Percentiles rank a stretch among this genome's conserved stretches.
Evolutionary conservation across 1,140 invertebrate genomes (phyloP).

Genomic region (Lepidurus packardi): DNA sequence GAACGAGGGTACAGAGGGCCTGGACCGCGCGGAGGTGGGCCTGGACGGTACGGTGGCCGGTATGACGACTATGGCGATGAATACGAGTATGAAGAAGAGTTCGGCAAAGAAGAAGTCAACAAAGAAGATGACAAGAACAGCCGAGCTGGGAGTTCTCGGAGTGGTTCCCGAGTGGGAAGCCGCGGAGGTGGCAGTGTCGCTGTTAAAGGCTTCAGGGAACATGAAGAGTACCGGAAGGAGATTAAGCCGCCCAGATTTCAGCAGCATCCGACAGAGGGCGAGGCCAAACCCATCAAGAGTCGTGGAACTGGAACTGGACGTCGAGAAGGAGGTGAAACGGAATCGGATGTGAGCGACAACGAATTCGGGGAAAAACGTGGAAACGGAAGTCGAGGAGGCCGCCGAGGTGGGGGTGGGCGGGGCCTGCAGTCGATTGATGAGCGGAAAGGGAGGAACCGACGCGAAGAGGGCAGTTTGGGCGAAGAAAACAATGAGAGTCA

Average conservation of each 20-base stretch:
- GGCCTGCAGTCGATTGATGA: conserved; percentile 31
- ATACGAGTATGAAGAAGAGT: conserved; percentile 33
- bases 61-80: conserved; percentile 28
- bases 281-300: conserved; percentile 40
- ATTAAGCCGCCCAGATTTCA: neutral
- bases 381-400: conserved; percentile 39
- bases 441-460: neutral
- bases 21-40: conserved; percentile 39
- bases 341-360: conserved; percentile 25
- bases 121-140: neutral
- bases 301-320: conserved; percentile 42
- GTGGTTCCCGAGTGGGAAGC: neutral
- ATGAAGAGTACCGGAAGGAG: neutral
- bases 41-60: conserved; percentile 31
- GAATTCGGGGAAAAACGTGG: conserved; percentile 26
- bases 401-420: conserved; percentile 40
- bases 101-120: neutral
- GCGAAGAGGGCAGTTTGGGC: neutral
- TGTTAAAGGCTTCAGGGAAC: neutral
- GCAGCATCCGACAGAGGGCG: conserved; percentile 35
- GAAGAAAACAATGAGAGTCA: conserved; percentile 33
- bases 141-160: neutral
- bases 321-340: conserved; percentile 39
- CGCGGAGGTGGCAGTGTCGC: neutral
- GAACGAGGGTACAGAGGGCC: conserved; percentile 42